phyloP scores from a whole-genome alignment of 2,113 vertebrate species.

The Tachycineta bicolor region DNA sequence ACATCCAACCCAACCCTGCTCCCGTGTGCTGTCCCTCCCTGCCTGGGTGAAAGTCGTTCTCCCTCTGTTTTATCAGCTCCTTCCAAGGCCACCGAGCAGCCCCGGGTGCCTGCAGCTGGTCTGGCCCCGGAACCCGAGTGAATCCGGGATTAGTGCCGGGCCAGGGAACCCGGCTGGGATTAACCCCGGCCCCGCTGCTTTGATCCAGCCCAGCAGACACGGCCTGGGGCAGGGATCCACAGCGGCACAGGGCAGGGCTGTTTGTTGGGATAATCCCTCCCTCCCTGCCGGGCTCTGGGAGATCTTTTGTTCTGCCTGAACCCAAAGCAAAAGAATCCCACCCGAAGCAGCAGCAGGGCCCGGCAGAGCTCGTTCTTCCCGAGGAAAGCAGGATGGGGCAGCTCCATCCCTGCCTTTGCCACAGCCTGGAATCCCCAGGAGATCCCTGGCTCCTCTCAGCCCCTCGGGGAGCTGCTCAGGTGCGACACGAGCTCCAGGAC shows the following conservation, averaged over 20 bases:
- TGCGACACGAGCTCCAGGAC: neutral
- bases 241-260: neutral
- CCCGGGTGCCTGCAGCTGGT: neutral
- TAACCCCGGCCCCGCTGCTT: neutral
- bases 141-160: neutral
- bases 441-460: neutral
- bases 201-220: neutral
- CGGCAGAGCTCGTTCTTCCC: accelerated
- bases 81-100: neutral
- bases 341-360: neutral
- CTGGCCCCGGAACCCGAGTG: neutral
- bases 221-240: neutral
- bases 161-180: neutral
- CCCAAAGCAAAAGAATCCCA: neutral
- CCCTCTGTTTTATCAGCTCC: neutral
- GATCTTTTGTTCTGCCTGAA: constrained; percentile 1
- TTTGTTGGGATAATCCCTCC: constrained; percentile 6
- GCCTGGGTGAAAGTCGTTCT: accelerated
- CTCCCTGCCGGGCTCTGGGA: neutral
- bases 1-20: no score
- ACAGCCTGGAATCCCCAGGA: neutral
- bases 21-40: neutral
- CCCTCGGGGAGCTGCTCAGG: no score
- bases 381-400: neutral
- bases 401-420: neutral